Evolutionary conservation across 2,113 vertebrate genomes (phyloP).

Genomic region (Rousettus leschenaultii): DNA sequence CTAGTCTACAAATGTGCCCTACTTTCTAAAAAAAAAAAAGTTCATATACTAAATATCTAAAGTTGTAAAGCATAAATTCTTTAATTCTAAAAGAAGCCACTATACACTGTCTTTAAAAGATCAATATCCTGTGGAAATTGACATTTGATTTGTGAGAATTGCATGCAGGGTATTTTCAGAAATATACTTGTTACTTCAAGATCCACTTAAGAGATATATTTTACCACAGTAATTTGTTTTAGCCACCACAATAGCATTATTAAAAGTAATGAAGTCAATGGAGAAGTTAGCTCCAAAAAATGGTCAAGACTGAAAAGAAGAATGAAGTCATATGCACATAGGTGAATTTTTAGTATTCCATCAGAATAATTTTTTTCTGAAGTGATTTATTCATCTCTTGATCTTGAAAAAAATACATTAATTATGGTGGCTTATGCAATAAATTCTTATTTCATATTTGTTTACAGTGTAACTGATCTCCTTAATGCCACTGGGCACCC

Average conservation of each 20-base stretch:
- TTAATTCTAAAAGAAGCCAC: not conserved
- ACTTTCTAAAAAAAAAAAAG: not conserved
- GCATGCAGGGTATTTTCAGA: not conserved
- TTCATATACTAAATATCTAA: not conserved
- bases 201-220: not conserved
- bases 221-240: slow-evolving; percentile 1
- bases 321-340: not conserved
- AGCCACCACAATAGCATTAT: not conserved
- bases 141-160: not conserved
- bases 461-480: not conserved
- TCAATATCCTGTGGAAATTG: not conserved
- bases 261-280: not conserved
- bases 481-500: not conserved
- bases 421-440: not conserved
- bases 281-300: not conserved
- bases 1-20: not conserved
- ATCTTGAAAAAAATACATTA: not conserved
- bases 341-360: not conserved
- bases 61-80: not conserved
- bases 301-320: not conserved
- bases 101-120: not conserved
- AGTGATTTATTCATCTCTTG: not conserved
- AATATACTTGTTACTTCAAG: not conserved
- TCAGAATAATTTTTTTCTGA: not conserved
- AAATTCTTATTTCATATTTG: not conserved